Evolutionary conservation across 2,113 vertebrate genomes (phyloP).

Genomic region (Burhinus bistriatus): DNA sequence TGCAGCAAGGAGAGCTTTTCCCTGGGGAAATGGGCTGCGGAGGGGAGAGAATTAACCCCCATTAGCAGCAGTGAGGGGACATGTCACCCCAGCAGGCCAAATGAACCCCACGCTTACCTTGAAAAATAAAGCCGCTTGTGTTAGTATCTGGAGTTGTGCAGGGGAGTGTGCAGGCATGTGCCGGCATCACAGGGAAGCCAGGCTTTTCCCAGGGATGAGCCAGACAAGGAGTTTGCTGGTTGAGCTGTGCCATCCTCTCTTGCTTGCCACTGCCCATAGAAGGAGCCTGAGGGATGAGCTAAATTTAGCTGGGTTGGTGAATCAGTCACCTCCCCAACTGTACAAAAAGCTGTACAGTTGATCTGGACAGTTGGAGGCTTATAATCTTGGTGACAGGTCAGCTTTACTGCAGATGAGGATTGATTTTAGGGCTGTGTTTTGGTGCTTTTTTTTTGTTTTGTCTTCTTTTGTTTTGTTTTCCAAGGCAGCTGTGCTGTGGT

Average conservation of each 20-base stretch:
- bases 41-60: not conserved
- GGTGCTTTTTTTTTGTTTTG: too few relatives aligned
- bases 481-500: not conserved
- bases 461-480: too few relatives aligned
- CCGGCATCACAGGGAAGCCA: fast-evolving
- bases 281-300: not conserved
- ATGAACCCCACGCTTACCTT: too few relatives aligned
- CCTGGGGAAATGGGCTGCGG: fast-evolving
- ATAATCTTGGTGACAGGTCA: not conserved
- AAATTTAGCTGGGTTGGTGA: not conserved
- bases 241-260: not conserved
- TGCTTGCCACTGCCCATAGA: not conserved
- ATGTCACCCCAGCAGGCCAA: not conserved
- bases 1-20: not conserved
- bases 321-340: not conserved
- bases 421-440: not conserved
- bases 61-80: not conserved
- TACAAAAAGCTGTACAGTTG: not conserved
- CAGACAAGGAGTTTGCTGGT: not conserved
- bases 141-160: not conserved
- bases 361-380: not conserved
- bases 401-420: not conserved
- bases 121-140: not conserved
- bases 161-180: too few relatives aligned
- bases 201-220: not conserved